Evolutionary conservation across 2,888 invertebrate species (phyloP), one percentile per base, ranked within the genome.

Genomic region (Melolontha melolontha): DNA sequence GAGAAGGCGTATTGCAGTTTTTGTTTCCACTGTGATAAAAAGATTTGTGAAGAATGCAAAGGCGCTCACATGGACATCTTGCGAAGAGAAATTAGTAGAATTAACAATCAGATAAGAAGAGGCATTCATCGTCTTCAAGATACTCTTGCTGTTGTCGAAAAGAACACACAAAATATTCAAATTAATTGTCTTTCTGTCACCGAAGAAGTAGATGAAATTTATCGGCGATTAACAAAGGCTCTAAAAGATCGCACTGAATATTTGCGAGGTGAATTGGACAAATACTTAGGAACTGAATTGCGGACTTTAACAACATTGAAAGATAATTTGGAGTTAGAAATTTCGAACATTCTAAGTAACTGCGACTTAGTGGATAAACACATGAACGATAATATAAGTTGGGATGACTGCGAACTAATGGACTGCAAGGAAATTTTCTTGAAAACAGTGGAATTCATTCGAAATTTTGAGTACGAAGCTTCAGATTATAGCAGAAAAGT

Each of bases 11-110:
- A 95, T 80, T 91, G 95, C 77, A 90, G 90, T 67, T 86, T 90
- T 55, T 99, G 98, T 84, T 92, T 93, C 27, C 98, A 99, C 84
- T 99, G 99, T 85, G 97, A 98, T 79, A 96, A 97, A 81, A 95
- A 96, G 85, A 93, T 98, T 72, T 99, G 98, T 84, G 92, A 93
- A 75, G 96, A 97, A 80, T 99, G 99, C 85, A 97, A 97, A 83
- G 91, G 93, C 67, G 95, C 96, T 11, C 98, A 98, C 83, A 93
- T 96, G 91, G 97, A 98, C 82, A 96, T 97, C 74, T 86, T 98
- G 69, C 90, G 96, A 75, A 89, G 97, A 68, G 84, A 84, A 76
- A 83, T 83, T 29, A 77, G 81, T 6, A 79, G 83, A 70, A 83
- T 84, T 57, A 82, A 83, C 71, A 83, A 83, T 67, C 80, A 84